phyloP scores from a whole-genome alignment of 2,797 vertebrate genomes.

The Acridotheres tristis region DNA sequence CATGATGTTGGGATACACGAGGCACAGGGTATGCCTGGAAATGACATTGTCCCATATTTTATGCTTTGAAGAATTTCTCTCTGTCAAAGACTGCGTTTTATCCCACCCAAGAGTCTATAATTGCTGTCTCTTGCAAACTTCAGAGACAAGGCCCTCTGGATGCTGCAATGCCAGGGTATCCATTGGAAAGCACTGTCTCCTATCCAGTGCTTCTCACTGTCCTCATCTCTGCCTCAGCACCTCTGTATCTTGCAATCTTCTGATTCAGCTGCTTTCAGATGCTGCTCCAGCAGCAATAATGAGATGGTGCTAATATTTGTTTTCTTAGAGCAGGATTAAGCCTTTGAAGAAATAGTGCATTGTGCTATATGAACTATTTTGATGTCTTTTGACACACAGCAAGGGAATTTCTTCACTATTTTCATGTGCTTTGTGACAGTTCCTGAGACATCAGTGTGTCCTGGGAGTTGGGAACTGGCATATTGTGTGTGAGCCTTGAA shows the following conservation, averaged over 20 bases:
- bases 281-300: not conserved
- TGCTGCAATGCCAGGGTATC: not conserved
- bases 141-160: not conserved
- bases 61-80: not conserved
- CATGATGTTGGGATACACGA: not conserved
- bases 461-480: not conserved
- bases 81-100: not conserved
- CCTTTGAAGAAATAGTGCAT: not conserved
- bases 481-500: not conserved
- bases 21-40: not conserved
- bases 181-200: not conserved
- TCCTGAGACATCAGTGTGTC: not conserved
- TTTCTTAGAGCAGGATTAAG: not conserved
- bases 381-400: not conserved
- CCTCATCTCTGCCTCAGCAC: not conserved
- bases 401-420: not conserved
- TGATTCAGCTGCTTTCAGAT: not conserved
- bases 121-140: not conserved
- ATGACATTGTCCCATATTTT: not conserved
- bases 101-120: not conserved
- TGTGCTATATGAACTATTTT: not conserved
- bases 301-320: not conserved
- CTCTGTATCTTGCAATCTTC: not conserved
- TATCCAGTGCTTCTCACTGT: not conserved
- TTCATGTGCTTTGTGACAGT: not conserved